Percentiles rank a stretch among this genome's conserved stretches.
These are phyloP conservation scores for Etheostoma perlongum DNA, from an alignment of 2,797 vertebrate species.

Conservation along the genomic window DNA sequence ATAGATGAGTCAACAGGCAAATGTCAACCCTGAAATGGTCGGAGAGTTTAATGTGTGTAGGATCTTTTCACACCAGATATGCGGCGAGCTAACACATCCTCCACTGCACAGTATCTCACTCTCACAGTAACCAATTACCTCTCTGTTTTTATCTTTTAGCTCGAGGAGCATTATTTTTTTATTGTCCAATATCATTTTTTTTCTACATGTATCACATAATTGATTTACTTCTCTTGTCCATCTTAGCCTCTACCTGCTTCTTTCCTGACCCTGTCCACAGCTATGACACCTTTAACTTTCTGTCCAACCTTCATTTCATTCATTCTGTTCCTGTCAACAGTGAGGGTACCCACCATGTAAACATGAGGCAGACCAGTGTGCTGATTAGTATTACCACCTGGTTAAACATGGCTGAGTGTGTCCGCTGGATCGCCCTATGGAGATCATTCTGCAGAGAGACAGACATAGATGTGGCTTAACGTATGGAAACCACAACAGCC, in stretches of 20 bases:
- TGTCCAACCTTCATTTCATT: constrained; percentile 10
- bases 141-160: constrained; percentile 27
- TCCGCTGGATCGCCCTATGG: constrained; percentile 89
- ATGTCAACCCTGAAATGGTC: constrained; percentile 71
- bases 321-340: constrained; percentile 6
- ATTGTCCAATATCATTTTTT: constrained; percentile 4
- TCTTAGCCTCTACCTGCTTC: neutral
- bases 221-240: neutral
- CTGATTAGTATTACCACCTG: constrained; percentile 92
- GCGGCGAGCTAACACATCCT: constrained; percentile 60
- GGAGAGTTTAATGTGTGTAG: constrained; percentile 54
- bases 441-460: constrained; percentile 85
- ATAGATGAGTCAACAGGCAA: constrained; percentile 60
- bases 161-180: constrained; percentile 23
- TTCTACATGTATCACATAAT: constrained; percentile 14
- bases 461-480: constrained; percentile 3
- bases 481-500: constrained; percentile 9
- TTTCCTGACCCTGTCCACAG: neutral
- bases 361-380: constrained; percentile 91
- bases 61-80: constrained; percentile 56
- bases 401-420: constrained; percentile 92
- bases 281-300: constrained; percentile 27
- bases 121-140: constrained; percentile 60
- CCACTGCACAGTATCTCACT: constrained; percentile 52
- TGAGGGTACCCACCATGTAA: constrained; percentile 87